Evolutionary conservation across 1,140 invertebrate species (phyloP), one percentile per base, ranked within the genome.

Genomic region (Orius insidiosus): DNA sequence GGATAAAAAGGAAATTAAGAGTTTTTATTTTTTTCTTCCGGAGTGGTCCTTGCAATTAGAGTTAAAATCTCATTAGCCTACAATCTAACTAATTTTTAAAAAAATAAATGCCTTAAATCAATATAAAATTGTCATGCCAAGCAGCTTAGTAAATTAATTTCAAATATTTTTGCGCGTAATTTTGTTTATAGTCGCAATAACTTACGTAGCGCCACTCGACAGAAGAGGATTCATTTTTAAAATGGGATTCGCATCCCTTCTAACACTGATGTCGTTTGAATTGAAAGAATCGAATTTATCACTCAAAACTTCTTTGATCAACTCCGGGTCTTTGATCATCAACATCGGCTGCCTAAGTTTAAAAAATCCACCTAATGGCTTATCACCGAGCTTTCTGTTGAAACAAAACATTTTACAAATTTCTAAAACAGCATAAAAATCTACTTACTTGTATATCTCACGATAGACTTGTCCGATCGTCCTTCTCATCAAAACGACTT

Each of bases 251-350:
- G 45, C 35, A 32, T 46, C 44, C 30, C 38, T 32, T 13, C 39
- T 35, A 7, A 46, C 13, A 11, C 30, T 24, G 8, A 50, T 50
- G 16, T 50, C 44, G 34, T 50, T 50, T 48, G 68, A 64, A 42
- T 65, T 55, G 47, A 76, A 76, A 52, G 62, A 56, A 10, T 64
- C 55, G 51, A 75, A 75, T 52, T 75, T 70, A 18, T 64, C 68
- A 7, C 68, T 54, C 15, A 78, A 47, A 2, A 80, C 63, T 11
- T 64, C 56, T 52, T 74, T 75, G 0, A 76, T 63, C 0, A 80
- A 53, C 5, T 73, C 68, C 13, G 72, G 58, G 54, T 79, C 70
- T 7, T 67, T 60, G 2, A 71, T 39, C 1, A 73, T 52, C 5
- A 72, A 47, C 5, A 61, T 55, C 0, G 72, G 71, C 2, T 64